Evolutionary conservation across 2,797 vertebrate genomes (phyloP).

Genomic region (Okamejei kenojei): DNA sequence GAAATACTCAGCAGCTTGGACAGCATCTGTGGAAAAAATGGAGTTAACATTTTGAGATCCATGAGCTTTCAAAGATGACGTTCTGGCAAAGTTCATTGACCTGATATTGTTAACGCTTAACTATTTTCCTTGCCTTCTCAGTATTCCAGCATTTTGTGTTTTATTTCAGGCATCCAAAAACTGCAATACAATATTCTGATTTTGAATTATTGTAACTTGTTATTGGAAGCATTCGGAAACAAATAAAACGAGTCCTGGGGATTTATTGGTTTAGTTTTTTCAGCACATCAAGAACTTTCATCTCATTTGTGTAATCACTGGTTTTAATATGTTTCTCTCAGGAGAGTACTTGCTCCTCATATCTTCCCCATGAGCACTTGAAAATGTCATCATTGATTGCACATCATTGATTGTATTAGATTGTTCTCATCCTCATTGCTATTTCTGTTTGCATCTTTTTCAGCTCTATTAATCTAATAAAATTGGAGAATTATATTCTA

Average conservation of each 20-base stretch:
- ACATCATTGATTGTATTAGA: neutral
- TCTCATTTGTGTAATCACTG: neutral
- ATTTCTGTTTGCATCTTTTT: neutral
- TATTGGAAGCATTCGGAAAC: neutral
- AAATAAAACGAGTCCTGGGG: neutral
- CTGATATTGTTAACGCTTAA: too few species aligned
- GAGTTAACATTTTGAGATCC: too few species aligned
- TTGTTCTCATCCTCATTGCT: neutral
- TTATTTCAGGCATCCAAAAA: too few species aligned
- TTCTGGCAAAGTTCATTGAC: too few species aligned
- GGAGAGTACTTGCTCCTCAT: neutral
- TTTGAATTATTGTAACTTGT: neutral
- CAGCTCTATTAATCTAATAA: neutral
- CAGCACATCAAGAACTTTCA: neutral
- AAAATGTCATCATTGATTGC: neutral
- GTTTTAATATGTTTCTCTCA: neutral
- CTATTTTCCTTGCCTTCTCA: too few species aligned
- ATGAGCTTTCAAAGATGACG: too few species aligned
- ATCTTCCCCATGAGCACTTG: neutral
- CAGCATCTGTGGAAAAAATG: too few species aligned
- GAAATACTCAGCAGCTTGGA: too few species aligned
- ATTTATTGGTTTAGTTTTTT: neutral
- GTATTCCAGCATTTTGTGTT: too few species aligned
- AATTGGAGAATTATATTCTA: neutral
- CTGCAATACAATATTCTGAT: too few species aligned